Evolutionary conservation across 1,140 invertebrate genomes (phyloP), one percentile per base, ranked within the genome.

Genomic region (Ostrea edulis): DNA sequence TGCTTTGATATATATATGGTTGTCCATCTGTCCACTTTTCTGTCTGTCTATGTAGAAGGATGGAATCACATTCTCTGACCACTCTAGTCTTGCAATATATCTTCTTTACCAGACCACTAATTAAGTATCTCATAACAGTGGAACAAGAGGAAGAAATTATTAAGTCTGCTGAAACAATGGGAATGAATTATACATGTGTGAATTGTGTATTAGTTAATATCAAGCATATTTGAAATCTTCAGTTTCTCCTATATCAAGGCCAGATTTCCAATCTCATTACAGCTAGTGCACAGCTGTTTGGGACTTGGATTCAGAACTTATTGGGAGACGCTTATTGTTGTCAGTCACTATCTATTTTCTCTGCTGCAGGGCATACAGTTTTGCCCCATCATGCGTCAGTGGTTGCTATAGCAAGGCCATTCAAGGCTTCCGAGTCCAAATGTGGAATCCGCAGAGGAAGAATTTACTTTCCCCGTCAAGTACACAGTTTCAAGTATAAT

Each of bases 321-420:
- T 35, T 22, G 68, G 68, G 68, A 77, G 29, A 25, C 25, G 25
- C 68, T 62, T 62, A 17, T 62, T 29, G 68, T 77, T 77, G 25
- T 77, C 29, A 29, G 68, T 77, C 9, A 12, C 68, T 77, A 77
- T 77, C 68, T 25, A 2, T 35, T 12, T 44, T 35, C 29, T 77
- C 68, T 77, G 68, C 68, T 77, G 25, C 68, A 77, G 68, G 68
- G 25, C 68, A 77, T 44, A 9, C 68, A 44, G 0, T 14, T 35
- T 14, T 29, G 29, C 68, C 29, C 22, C 9, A 35, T 77, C 11
- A 12, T 77, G 29, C 68, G 68, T 77, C 25, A 77, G 68, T 44
- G 68, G 35, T 77, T 77, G 68, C 68, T 77, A 77, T 77, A 77
- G 68, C 25, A 9, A 77, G 25, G 25, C 29, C 14, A 77, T 77